Base-by-base conservation (phyloP, 2,113 vertebrate genomes). In the Marmota monax region DNA sequence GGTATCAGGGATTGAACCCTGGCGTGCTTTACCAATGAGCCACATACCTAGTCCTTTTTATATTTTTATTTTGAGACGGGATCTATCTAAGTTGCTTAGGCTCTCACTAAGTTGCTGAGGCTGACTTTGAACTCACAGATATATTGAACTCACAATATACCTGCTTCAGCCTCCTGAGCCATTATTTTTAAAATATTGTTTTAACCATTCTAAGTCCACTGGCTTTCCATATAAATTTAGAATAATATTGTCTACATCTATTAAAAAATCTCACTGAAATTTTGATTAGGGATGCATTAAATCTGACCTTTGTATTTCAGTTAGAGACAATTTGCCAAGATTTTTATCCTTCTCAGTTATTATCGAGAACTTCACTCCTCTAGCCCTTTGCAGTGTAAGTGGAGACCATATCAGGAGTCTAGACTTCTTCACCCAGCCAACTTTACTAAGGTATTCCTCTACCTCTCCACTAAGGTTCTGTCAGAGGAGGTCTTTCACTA, bases 201-300 rank as follows among this genome's bases (percentile, higher is more conserved):
- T 74, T 85, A 77, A 18, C 32, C 79, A 84, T 80, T 67, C 72
- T 51, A 74, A 25, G 39, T 58, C 27, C 5, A 92, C 73, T 34
- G 7, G 4, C 7, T 84, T 88, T 84, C 23, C 9, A 61, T 70
- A 84, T 65, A 73, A 25, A 67, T 88, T 94, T 96, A 92, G 17
- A 72, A 78, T 65, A 65, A 65, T 76, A 32, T 77, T 84, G 29
- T 70, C 29, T 95, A 27, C 48, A 79, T 45, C 12, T 56, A 48
- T 23, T 18, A 14, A 34, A 73, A 70, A 65, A n/a, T 17, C 5
- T 85, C 58, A 23, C 20, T 83, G 34, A 34, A 89, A 95, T 58
- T 73, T 92, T 84, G 3, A 87, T 58, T 79, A 74, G 48, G 32
- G 79, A 34, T 84, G 9, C 70, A 65, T 94, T 77, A 83, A 91